Evolutionary conservation across 2,113 vertebrate genomes (phyloP), one percentile per base, ranked within the genome.

Genomic region (Pomatostomus ruficeps): DNA sequence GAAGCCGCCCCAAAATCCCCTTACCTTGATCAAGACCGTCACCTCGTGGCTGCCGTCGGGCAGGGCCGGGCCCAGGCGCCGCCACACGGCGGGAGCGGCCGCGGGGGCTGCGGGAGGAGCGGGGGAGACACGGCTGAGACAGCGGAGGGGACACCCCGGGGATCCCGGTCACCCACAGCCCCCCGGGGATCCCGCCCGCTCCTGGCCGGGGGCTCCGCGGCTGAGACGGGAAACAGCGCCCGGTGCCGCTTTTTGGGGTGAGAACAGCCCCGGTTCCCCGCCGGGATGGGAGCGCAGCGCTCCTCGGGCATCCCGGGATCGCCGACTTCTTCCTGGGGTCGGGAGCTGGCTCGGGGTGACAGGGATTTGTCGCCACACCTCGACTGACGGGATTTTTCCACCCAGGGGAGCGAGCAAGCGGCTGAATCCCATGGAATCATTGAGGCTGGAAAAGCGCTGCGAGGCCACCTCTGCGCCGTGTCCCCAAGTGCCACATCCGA

Each of bases 21-120:
- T 40, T 81, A 97, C 97, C 97, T 96, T 92, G 93, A 97, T 94
- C 66, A 97, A 88, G 76, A 97, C 85, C 13, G 91, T 96, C 87
- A 97, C 92, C 86, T 97, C 94, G 77, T 0, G 96, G 88, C 94
- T 95, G 86, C 96, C 83, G 20, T 97, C 36, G 0, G 66, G 71
- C 35, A 94, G 49, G 0, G 7, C 4, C 8, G 65, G 74, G 40
- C 97, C 97, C 58, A 97, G 65, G 67, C 91, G 71, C 17, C 96
- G 49, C 97, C 97, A 97, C n/a, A 95, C 85, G 0, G 80, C 61
- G 11, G 95, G 95, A 4, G 82, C 42, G 4, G 10, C 10, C 19
- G 88, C 20, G 7, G 97, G 97, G 48, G 76, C 97, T 97, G 95
- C 2, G 28, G 91, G 33, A 29, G 26, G 29, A 57, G 33, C 0